A percentile compares a stretch with the other conserved stretches of the same genome.
These are phyloP conservation scores for Malurus melanocephalus DNA, from an alignment of 2,113 vertebrate species.

Conservation along the genomic window DNA sequence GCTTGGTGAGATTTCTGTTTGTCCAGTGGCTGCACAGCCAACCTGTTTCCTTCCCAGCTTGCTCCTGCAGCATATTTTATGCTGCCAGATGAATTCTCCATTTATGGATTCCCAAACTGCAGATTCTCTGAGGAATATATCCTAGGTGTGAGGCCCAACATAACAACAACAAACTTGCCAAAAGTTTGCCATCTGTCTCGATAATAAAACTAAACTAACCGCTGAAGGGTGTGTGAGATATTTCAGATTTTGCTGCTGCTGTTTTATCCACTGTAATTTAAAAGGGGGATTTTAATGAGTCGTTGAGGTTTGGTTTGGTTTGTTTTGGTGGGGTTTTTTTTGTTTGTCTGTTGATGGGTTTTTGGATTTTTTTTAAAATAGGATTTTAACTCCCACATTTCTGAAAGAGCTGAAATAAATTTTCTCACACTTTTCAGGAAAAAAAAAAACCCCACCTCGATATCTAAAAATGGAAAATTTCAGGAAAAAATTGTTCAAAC, in stretches of 20 bases:
- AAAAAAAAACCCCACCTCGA: background rate
- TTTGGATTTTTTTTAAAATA: background rate
- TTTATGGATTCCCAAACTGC: background rate
- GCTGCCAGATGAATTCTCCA: background rate
- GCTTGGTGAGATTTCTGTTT: background rate
- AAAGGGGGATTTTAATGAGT: background rate
- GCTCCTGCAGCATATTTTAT: background rate
- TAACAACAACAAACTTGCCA: background rate
- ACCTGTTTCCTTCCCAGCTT: background rate
- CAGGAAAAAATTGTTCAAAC: background rate
- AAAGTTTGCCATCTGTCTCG: background rate
- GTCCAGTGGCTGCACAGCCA: background rate
- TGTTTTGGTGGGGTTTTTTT: background rate
- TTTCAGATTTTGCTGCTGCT: background rate
- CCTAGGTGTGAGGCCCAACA: background rate
- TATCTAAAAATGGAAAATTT: background rate
- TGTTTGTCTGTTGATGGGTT: no score
- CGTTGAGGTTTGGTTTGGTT: background rate
- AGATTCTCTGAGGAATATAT: background rate
- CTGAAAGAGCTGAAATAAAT: background rate
- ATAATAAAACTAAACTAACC: background rate
- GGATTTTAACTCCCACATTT: background rate
- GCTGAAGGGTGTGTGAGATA: background rate
- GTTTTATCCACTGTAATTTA: background rate
- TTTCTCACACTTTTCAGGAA: background rate